phyloP scores from a whole-genome alignment of 2,113 vertebrate genomes.

The human region DNA sequence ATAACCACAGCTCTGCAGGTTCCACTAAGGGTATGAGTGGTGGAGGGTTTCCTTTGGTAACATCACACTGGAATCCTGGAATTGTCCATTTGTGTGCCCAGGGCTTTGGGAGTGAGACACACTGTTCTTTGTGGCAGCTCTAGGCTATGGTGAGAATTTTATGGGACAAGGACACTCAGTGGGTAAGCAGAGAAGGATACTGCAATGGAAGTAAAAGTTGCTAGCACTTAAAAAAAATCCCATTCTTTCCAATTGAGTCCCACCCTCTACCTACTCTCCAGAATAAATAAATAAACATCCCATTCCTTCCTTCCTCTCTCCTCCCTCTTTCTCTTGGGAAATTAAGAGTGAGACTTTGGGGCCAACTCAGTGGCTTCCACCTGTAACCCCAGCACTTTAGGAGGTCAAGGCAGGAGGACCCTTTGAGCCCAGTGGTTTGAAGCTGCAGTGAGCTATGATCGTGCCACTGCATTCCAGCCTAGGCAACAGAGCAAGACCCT shows the following conservation, averaged over 20 bases:
- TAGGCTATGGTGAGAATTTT: not conserved
- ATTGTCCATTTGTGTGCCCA: not conserved
- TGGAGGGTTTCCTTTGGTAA: not conserved
- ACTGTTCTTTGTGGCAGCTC: not conserved
- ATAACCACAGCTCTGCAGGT: not conserved
- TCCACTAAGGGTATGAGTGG: not conserved
- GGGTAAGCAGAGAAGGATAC: not conserved
- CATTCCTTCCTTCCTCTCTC: not conserved
- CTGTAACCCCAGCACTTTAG: too few species aligned
- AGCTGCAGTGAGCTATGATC: too few species aligned
- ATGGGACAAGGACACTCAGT: not conserved
- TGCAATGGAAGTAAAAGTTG: not conserved
- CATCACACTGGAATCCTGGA: not conserved
- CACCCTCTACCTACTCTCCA: too few species aligned
- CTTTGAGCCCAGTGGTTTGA: too few species aligned
- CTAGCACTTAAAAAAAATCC: not conserved
- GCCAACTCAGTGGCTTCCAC: too few species aligned
- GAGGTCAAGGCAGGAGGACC: too few species aligned
- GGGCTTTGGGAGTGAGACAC: not conserved
- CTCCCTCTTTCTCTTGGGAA: not conserved
- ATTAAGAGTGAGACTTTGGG: not conserved
- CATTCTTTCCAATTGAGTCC: not conserved
- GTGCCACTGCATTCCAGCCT: too few species aligned
- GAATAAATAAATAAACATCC: not conserved
- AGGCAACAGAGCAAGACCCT: too few species aligned